Evolutionary conservation across 2,113 vertebrate species (phyloP), one percentile per base, ranked within the genome.

Genomic region (Cyanoliseus patagonus): DNA sequence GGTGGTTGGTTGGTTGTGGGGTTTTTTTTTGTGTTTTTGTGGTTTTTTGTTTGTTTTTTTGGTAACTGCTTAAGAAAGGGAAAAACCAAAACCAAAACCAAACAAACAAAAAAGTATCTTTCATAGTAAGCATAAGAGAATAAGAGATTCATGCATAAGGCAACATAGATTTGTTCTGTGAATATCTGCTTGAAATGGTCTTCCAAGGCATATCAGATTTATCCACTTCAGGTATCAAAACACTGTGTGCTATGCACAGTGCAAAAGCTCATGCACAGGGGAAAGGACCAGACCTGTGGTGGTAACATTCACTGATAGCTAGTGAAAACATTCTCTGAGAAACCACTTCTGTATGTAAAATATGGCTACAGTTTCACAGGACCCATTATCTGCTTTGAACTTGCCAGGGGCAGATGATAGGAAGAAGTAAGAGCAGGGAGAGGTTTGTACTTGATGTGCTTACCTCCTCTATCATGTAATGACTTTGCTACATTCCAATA

Each of bases 171-270:
- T 73, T 64, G 22, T 37, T 86, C 57, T 90, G 64, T 53, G 77
- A 83, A 59, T 77, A 53, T 74, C 67, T 94, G 83, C 90, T 91
- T 88, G 94, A 95, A 86, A 76, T 11, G 14, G 17, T 53, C n/a
- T 91, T 83, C 59, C 9, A 9, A 84, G 12, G 62, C 51, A 3
- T 39, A 73, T 62, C 66, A 52, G 80, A 90, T 33, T 52, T 51
- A 39, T 83, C 79, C 52, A 90, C 51, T 79, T 74, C 55, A 62
- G 52, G n/a, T 31, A 1, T 66, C 53, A 64, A 52, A 85, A 17
- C 46, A 23, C 53, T 3, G 17, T 14, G 37, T 27, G 52, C 47
- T 64, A 25, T 22, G 30, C 31, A 5, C 67, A 79, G 68, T 44
- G 13, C 72, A 31, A n/a, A 35, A 46, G 12, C 9, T 35, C 1